A percentile compares a stretch with the other conserved stretches of the same genome.
Conservation (phyloP, 1,140 invertebrate species). For the Hypsibius dujardini region DNA sequence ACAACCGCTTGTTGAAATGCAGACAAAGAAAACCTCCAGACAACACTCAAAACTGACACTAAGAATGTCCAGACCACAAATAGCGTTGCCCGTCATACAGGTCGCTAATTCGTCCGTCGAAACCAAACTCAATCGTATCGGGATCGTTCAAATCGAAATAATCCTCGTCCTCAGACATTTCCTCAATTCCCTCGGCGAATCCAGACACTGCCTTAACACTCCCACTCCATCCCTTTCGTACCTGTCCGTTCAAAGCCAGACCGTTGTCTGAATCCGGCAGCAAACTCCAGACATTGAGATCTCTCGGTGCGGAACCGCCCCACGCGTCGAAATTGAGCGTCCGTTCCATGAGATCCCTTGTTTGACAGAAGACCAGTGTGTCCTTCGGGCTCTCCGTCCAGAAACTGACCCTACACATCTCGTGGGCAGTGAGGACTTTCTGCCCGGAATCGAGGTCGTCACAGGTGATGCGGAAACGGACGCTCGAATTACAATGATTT, state of each 20-base stretch:
- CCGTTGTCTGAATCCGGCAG: not conserved
- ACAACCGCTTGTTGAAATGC: too few species aligned
- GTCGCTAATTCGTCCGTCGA: too few species aligned
- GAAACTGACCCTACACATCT: constrained; percentile 9
- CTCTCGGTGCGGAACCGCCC: constrained; percentile 1
- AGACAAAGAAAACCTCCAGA: too few species aligned
- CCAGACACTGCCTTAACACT: too few species aligned
- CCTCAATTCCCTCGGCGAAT: too few species aligned
- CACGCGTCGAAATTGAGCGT: constrained; percentile 11
- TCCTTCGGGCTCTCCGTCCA: not conserved
- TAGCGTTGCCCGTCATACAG: too few species aligned
- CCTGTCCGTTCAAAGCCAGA: not conserved
- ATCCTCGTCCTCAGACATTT: too few species aligned
- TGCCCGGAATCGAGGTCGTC: constrained; percentile 1
- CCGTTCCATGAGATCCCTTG: not conserved
- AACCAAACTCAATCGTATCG: too few species aligned
- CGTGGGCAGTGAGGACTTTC: not conserved
- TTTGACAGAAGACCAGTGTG: constrained; percentile 13
- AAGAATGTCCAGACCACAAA: too few species aligned
- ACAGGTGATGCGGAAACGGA: not conserved
- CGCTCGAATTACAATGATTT: not conserved
- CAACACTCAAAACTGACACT: too few species aligned
- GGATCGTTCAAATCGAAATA: too few species aligned
- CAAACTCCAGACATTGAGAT: not conserved
- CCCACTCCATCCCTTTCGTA: not conserved